Percentiles rank a stretch among this genome's conserved stretches.
These are phyloP conservation scores for Aurelia coerulea DNA, from an alignment of 30 jellyfish, hydroid and myxozoan genomes.

Conservation along the genomic window DNA sequence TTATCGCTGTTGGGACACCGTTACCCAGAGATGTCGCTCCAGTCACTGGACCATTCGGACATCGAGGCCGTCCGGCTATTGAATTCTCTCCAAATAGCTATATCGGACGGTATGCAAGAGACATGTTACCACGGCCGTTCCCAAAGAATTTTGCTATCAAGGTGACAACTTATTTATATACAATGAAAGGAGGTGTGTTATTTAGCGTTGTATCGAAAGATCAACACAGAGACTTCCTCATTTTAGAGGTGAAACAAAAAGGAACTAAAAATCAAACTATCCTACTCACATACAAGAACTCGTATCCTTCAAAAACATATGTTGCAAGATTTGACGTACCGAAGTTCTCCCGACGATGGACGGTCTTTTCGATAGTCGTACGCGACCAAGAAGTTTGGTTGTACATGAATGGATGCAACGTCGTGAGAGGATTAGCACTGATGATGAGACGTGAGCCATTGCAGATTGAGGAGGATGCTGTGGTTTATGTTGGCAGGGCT, in stretches of 20 bases:
- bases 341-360: constrained; percentile 72
- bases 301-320: constrained; percentile 41
- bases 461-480: constrained; percentile 57
- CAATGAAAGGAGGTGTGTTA: constrained; percentile 74
- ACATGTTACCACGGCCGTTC: constrained; percentile 72
- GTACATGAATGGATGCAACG: constrained; percentile 79
- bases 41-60: constrained; percentile 89
- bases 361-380: constrained; percentile 74
- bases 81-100: constrained; percentile 81
- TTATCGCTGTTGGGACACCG: constrained; percentile 96
- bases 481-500: constrained; percentile 90
- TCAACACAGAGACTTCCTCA: constrained; percentile 59
- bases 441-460: constrained; percentile 29
- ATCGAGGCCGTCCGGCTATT: constrained; percentile 83
- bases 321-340: constrained; percentile 69
- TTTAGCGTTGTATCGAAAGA: constrained; percentile 73
- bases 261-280: constrained; percentile 54
- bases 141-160: constrained; percentile 78
- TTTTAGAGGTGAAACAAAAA: constrained; percentile 37
- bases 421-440: constrained; percentile 45
- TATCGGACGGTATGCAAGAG: constrained; percentile 93
- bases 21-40: constrained; percentile 81
- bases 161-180: constrained; percentile 52
- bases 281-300: constrained; percentile 51
- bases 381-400: constrained; percentile 55